Evolutionary conservation across 2,888 invertebrate species (phyloP).

Genomic region (Scelioninae gen. 2): DNA sequence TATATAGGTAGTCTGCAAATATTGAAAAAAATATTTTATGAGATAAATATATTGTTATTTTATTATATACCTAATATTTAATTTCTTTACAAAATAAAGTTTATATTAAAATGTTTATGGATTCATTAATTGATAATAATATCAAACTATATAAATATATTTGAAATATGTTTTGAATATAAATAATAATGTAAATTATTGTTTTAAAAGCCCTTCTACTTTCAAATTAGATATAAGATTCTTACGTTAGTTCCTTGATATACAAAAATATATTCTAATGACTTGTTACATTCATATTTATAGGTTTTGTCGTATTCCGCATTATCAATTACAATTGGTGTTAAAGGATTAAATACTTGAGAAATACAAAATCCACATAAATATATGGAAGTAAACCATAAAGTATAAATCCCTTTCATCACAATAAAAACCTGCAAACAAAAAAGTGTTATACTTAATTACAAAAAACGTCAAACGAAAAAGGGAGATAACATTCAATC

Average conservation of each 20-base stretch:
- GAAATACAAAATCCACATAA: slow-evolving; percentile 26
- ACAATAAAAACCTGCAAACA: slow-evolving; percentile 31
- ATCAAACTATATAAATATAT: no score
- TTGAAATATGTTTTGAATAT: no score
- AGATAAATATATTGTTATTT: no score
- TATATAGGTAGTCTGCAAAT: slow-evolving; percentile 52
- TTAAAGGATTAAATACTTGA: slow-evolving; percentile 50
- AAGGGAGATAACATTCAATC: neutral
- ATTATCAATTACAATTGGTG: slow-evolving; percentile 66
- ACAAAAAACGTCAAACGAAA: no score
- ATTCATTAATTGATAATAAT: no score
- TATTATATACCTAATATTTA: no score
- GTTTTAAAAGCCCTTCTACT: no score
- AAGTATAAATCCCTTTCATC: slow-evolving; percentile 37
- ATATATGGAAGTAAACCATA: slow-evolving; percentile 17
- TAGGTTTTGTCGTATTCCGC: slow-evolving; percentile 67
- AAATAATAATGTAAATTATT: no score
- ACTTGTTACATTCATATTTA: slow-evolving; percentile 63
- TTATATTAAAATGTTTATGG: no score
- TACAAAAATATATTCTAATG: slow-evolving; percentile 71
- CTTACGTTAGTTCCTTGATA: slow-evolving; percentile 68
- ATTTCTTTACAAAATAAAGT: no score
- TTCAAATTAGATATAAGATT: no score
- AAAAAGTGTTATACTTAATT: neutral
- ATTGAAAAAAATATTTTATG: neutral